phyloP scores from a whole-genome alignment of 2,797 vertebrate genomes.

The Rousettus madagascariensis region DNA sequence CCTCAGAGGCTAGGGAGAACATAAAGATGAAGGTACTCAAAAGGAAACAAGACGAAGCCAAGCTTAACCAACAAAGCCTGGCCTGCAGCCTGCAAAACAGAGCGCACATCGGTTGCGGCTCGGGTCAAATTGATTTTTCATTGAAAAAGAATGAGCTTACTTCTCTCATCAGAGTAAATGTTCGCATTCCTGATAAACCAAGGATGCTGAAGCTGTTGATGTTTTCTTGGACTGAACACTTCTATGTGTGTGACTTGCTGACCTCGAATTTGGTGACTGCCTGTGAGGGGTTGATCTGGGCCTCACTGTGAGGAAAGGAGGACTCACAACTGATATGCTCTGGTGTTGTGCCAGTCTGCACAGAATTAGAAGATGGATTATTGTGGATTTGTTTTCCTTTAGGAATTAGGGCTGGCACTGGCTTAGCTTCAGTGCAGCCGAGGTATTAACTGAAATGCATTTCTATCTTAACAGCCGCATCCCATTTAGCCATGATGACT shows the following conservation, averaged over 20 bases:
- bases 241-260: conserved; percentile 68
- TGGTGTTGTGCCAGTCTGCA: conserved; percentile 81
- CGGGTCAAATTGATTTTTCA: conserved; percentile 4
- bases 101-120: not conserved
- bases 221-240: conserved; percentile 69
- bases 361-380: conserved; percentile 89
- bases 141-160: not conserved
- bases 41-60: not conserved
- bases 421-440: conserved; percentile 85
- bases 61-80: not conserved
- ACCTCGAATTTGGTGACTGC: conserved; percentile 79
- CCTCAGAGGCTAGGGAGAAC: not conserved
- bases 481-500: conserved; percentile 86
- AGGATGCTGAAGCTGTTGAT: conserved; percentile 59
- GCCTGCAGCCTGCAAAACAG: not conserved
- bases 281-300: conserved; percentile 63
- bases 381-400: conserved; percentile 88
- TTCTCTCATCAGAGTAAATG: conserved; percentile 13
- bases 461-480: conserved; percentile 85
- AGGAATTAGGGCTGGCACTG: conserved; percentile 88
- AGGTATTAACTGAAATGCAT: conserved; percentile 89
- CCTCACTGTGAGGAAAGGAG: conserved; percentile 70
- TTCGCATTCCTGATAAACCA: conserved; percentile 70
- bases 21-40: not conserved
- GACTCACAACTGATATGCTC: conserved; percentile 75